These are phyloP conservation scores for Lagorchestes hirsutus DNA, from an alignment of 2,797 vertebrate genomes.

Conservation along the genomic window DNA sequence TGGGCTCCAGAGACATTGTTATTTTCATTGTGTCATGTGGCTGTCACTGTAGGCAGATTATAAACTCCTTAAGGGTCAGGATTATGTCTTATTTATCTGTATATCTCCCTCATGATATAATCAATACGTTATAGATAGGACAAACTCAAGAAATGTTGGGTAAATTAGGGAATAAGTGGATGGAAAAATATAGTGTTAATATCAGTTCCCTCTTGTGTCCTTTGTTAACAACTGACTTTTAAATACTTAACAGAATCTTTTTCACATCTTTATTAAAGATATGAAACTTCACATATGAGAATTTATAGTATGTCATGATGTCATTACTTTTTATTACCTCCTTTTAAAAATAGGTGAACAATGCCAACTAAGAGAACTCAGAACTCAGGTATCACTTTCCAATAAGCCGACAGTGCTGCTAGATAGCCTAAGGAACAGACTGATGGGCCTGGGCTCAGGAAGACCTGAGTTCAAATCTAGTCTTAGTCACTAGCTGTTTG, in stretches of 20 bases:
- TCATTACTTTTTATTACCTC: not conserved
- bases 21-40: not conserved
- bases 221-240: not conserved
- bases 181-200: not conserved
- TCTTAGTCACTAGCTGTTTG: not conserved
- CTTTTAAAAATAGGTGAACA: not conserved
- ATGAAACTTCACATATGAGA: not conserved
- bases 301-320: not conserved
- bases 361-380: not conserved
- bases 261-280: not conserved
- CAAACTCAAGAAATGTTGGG: not conserved
- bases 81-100: not conserved
- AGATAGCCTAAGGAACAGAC: not conserved
- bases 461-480: not conserved
- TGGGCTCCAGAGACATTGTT: not conserved
- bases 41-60: not conserved
- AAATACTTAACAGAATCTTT: not conserved
- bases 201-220: not conserved
- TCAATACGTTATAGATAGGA: not conserved
- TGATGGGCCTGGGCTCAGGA: not conserved
- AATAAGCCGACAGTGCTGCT: not conserved
- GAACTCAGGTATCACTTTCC: not conserved
- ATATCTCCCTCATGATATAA: not conserved
- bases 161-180: not conserved
- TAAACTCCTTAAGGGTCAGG: not conserved